Base-by-base conservation (phyloP, 2,888 invertebrate species). In the Eugnorisma glareosa region DNA sequence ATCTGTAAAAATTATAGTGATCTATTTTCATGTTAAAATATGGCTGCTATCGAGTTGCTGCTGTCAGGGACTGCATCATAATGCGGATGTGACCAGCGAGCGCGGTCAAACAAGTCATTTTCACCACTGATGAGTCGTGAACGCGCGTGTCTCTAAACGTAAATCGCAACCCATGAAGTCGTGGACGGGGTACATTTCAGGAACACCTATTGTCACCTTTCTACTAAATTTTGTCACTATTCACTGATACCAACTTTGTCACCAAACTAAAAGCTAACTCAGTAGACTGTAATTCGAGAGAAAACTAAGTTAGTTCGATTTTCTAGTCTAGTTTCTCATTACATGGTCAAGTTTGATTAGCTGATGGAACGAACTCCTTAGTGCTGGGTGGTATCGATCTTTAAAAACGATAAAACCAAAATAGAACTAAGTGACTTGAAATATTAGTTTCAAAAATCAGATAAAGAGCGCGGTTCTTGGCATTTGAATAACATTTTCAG, bases 261-360 rank as follows among this genome's bases (percentile, higher is more conserved):
- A 64, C 40, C 40, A 63, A 37, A 63, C 63, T 63, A 67, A 75
- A 64, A 67, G 40, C 31, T 31, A 61, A 79, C 67, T 63, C 67
- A 3, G 67, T 67, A 76, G 82, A 79, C 79, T 79, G 77, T 82
- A 64, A 48, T 68, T 64, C 24, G 82, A 79, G 82, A 79, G 82
- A 79, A 82, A 76, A 68, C 48, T 76, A 68, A 43, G 37, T 76
- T 69, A 76, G 31, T 69, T 69, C 28, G 40, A 48, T 11, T 31
- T 67, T 61, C 48, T 82, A 80, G 69, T 61, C 37, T 77, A 69
- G 57, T 24, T 59, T 43, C 40, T 57, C 15, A 28, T 24, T n/a
- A 37, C 11, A 35, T 8, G 40, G 64, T 28, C 40, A 64, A 40
- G 40, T 4, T 40, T 37, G 18, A 64, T 64, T n/a, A 15, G 15